A percentile compares a stretch with the other conserved stretches of the same genome.
Conservation (phyloP, 1,140 invertebrate genomes). For the Cydia fagiglandana region DNA sequence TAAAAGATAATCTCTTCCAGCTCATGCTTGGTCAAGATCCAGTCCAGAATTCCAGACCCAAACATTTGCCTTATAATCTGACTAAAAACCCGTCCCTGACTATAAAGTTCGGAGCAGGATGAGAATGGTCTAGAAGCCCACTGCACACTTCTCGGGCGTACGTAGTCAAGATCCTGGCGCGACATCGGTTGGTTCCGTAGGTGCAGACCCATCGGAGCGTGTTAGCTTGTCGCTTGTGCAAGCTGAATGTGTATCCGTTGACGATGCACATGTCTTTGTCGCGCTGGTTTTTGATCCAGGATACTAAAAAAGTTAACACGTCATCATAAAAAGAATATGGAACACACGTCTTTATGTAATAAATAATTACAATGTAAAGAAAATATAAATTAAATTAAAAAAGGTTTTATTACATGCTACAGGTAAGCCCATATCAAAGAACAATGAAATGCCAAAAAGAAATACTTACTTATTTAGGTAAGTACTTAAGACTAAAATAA, state of each 20-base stretch:
- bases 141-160: not conserved
- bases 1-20: not conserved
- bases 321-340: too few species aligned
- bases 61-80: not conserved
- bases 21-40: not conserved
- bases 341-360: too few species aligned
- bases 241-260: not conserved
- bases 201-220: not conserved
- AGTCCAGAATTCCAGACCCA: too few species aligned
- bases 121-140: not conserved
- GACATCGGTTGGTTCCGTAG: not conserved
- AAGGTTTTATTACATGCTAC: not conserved
- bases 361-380: too few species aligned
- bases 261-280: not conserved
- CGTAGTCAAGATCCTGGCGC: not conserved
- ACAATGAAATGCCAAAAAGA: too few species aligned
- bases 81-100: not conserved
- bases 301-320: not conserved
- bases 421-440: too few species aligned
- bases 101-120: not conserved
- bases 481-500: too few species aligned
- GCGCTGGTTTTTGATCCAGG: not conserved
- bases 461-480: too few species aligned
- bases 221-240: not conserved
- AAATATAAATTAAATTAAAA: too few species aligned